Evolutionary conservation across 2,113 vertebrate genomes (phyloP).

Genomic region (Pteruthius melanotis): DNA sequence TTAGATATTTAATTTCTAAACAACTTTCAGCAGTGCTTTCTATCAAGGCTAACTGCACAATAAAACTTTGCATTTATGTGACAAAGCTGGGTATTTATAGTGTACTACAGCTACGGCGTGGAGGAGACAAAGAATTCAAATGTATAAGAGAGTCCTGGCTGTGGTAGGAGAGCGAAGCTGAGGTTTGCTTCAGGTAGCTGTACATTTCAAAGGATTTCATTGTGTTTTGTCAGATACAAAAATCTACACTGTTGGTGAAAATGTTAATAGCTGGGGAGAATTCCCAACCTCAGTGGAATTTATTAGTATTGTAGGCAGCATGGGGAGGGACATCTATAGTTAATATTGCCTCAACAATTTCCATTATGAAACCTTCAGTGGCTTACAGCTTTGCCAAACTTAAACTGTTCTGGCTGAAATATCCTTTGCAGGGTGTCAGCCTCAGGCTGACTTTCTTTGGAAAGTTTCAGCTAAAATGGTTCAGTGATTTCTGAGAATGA

Average conservation of each 20-base stretch:
- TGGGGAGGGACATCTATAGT: constrained; percentile 53
- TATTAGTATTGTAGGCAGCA: constrained; percentile 52
- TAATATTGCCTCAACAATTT: constrained; percentile 64
- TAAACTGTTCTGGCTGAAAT: constrained; percentile 63
- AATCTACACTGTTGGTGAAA: neutral
- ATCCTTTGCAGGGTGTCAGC: constrained; percentile 62
- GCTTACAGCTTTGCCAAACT: constrained; percentile 64
- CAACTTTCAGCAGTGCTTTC: constrained; percentile 82
- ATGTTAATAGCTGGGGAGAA: constrained; percentile 55
- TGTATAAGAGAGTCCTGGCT: constrained; percentile 26
- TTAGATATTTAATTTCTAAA: constrained; percentile 85
- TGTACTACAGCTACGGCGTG: constrained; percentile 2
- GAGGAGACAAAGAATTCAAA: constrained; percentile 72
- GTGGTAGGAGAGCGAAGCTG: neutral
- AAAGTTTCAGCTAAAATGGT: constrained; percentile 61
- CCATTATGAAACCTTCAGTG: constrained; percentile 66
- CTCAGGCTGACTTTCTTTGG: constrained; percentile 60
- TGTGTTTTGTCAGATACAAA: constrained; percentile 52
- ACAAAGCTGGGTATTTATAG: constrained; percentile 76
- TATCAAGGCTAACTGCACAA: constrained; percentile 81
- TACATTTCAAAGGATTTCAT: constrained; percentile 49
- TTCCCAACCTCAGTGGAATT: constrained; percentile 43
- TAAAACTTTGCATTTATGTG: constrained; percentile 82
- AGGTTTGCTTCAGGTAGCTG: constrained; percentile 48
- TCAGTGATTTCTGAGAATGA: constrained; percentile 61